phyloP scores from a whole-genome alignment of 2,888 invertebrate species.

The Cryptus viduatorius region DNA sequence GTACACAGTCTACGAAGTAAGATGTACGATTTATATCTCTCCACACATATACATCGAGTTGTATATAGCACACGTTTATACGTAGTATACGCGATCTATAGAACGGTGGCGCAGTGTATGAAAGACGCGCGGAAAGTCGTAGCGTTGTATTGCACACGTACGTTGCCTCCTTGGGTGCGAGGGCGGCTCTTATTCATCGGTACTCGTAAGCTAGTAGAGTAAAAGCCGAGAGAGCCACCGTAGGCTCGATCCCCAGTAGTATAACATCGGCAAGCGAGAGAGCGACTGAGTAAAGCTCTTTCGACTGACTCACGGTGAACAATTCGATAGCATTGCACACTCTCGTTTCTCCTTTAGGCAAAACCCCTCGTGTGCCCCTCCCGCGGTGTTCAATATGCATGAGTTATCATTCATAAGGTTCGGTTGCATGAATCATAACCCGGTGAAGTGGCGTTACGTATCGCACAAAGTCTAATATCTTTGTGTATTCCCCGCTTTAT shows the following conservation, averaged over 20 bases:
- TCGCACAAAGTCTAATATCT: conserved; percentile 34
- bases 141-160: conserved; percentile 45
- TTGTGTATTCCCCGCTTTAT: conserved; percentile 36
- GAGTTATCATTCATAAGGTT: conserved; percentile 78
- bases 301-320: conserved; percentile 61
- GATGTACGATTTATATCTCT: conserved; percentile 8
- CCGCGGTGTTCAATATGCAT: conserved; percentile 79
- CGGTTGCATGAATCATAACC: conserved; percentile 76
- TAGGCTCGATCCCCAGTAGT: conserved; percentile 29
- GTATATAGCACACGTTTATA: conserved; percentile 9
- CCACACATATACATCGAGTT: not conserved
- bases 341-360: conserved; percentile 41
- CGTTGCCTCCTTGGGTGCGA: conserved; percentile 47
- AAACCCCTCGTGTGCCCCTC: conserved; percentile 30
- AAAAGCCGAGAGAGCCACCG: conserved; percentile 10
- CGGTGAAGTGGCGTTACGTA: conserved; percentile 50
- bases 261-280: conserved; percentile 1
- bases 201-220: conserved; percentile 32
- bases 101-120: conserved; percentile 18
- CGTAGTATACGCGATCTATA: not conserved
- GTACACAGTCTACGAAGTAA: conserved; percentile 11
- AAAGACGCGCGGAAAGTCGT: conserved; percentile 46
- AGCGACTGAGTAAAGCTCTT: conserved; percentile 39
- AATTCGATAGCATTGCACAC: conserved; percentile 57
- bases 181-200: conserved; percentile 66